These are phyloP conservation scores for Chiloscyllium punctatum DNA, from an alignment of 2,797 vertebrate species.

Conservation along the genomic window DNA sequence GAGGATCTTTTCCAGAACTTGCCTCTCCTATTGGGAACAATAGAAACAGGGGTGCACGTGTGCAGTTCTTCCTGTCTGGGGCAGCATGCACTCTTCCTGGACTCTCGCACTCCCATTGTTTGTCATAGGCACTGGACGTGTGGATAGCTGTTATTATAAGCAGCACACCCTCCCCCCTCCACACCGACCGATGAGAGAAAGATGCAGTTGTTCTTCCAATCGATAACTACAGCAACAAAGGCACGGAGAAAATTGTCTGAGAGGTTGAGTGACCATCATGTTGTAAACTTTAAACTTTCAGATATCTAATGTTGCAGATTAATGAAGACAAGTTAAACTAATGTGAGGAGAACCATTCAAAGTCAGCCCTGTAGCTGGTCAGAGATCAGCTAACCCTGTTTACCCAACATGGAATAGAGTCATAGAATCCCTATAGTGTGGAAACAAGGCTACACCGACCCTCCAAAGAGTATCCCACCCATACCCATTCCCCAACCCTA, in stretches of 20 bases:
- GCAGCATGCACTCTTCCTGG: constrained; percentile 17
- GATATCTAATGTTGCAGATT: not conserved
- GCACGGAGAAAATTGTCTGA: not conserved
- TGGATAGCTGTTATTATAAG: constrained; percentile 12
- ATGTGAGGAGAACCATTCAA: not conserved
- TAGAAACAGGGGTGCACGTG: not conserved
- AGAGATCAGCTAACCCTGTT: too few relatives aligned
- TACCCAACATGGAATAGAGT: not conserved
- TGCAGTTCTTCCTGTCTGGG: constrained; percentile 18
- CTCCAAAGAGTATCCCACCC: too few relatives aligned
- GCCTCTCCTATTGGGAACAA: not conserved
- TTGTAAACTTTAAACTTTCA: not conserved
- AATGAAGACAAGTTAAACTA: not conserved
- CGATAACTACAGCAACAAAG: not conserved
- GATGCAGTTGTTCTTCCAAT: not conserved
- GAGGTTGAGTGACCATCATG: not conserved
- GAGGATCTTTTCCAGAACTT: not conserved
- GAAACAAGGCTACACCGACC: too few relatives aligned
- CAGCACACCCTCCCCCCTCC: not conserved
- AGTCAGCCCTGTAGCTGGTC: not conserved
- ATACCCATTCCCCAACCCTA: too few relatives aligned
- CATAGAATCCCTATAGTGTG: too few relatives aligned
- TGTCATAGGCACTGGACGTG: not conserved
- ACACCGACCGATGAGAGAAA: not conserved
- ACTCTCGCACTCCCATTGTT: not conserved